Conservation (phyloP, 30 jellyfish, hydroid and myxozoan species). For the Mastigias papua region DNA sequence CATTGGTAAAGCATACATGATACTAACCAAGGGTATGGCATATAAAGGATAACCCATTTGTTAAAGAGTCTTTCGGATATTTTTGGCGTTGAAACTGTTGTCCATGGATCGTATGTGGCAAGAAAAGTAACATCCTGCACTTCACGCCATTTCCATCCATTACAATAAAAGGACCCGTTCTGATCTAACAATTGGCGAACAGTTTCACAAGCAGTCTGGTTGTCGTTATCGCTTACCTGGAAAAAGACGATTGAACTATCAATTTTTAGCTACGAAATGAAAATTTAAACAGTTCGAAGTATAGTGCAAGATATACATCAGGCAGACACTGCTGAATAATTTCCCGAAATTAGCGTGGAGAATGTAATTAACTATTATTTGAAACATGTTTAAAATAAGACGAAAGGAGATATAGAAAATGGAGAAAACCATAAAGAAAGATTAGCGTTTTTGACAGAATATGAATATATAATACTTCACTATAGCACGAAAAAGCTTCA, state of each 20-base stretch:
- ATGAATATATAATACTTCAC: no score
- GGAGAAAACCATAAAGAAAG: no score
- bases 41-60: conserved; percentile 64
- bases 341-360: no score
- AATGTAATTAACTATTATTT: no score
- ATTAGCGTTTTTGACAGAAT: no score
- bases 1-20: neutral
- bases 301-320: no score
- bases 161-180: conserved; percentile 52
- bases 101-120: conserved; percentile 80
- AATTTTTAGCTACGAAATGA: no score
- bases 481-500: no score
- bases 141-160: conserved; percentile 80
- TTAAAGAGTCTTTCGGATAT: conserved; percentile 45
- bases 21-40: conserved; percentile 68
- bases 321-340: no score
- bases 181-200: conserved; percentile 68
- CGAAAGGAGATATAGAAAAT: no score
- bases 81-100: conserved; percentile 63
- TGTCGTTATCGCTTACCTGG: conserved; percentile 35
- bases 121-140: conserved; percentile 69
- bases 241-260: neutral
- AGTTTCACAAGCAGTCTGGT: conserved; percentile 74
- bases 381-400: no score
- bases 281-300: no score